Percentiles rank a stretch among this genome's conserved stretches.
Conservation (phyloP, 2,888 invertebrate species). For the Byasa hedistus region DNA sequence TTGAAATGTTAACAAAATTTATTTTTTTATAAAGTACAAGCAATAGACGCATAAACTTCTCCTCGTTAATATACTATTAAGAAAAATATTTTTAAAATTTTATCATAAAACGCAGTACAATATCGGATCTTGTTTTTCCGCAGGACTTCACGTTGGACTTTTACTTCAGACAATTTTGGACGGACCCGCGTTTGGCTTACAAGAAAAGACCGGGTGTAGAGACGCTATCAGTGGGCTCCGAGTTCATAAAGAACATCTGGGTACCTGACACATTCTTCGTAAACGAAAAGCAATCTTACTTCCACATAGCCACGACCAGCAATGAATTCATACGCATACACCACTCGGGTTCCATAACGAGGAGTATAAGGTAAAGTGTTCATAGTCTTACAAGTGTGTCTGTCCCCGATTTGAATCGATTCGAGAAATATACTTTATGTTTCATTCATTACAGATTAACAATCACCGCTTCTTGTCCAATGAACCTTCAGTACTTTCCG, state of each 20-base stretch:
- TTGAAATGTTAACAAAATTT: no score
- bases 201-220: constrained; percentile 93
- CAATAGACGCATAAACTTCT: no score
- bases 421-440: no score
- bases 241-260: constrained; percentile 99
- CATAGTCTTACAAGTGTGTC: no score
- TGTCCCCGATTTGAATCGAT: no score
- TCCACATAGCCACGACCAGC: constrained; percentile 99
- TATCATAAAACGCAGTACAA: no score
- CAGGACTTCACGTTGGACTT: constrained; percentile 97
- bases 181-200: constrained; percentile 96
- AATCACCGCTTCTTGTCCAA: constrained; percentile 96
- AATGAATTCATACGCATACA: constrained; percentile 99
- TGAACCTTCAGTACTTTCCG: constrained; percentile 97
- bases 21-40: no score
- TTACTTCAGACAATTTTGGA: constrained; percentile 99
- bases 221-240: constrained; percentile 95
- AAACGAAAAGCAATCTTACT: constrained; percentile 99
- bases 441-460: constrained; percentile 84
- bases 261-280: constrained; percentile 99
- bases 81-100: no score
- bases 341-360: constrained; percentile 95
- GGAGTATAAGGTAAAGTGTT: constrained; percentile 92
- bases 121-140: no score
- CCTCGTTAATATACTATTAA: constrained; percentile 8